Evolutionary conservation across 2,888 invertebrate species (phyloP).

Genomic region (Drosophila buzzatii): DNA sequence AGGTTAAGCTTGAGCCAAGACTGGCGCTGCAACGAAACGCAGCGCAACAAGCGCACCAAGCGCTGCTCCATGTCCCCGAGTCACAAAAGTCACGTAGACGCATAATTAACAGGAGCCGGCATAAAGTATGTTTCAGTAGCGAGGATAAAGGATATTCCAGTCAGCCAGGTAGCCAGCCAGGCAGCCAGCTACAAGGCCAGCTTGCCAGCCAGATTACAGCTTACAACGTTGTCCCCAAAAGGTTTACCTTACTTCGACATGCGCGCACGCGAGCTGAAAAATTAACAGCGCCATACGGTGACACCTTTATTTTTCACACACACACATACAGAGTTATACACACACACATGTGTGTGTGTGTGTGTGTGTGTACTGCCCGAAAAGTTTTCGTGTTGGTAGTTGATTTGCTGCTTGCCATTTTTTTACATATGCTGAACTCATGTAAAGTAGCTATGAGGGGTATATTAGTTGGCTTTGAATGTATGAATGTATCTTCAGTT

Average conservation of each 20-base stretch:
- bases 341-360: background rate
- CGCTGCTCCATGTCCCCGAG: conserved; percentile 3
- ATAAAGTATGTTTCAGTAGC: conserved; percentile 12
- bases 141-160: conserved; percentile 11
- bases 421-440: background rate
- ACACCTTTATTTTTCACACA: conserved; percentile 59
- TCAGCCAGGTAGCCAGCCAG: background rate
- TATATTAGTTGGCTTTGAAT: background rate
- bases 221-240: background rate
- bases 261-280: conserved; percentile 37
- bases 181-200: background rate
- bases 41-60: conserved; percentile 47
- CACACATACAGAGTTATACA: background rate
- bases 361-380: conserved; percentile 26
- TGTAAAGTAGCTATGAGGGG: background rate
- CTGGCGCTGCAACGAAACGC: conserved; percentile 46
- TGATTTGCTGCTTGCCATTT: conserved; percentile 70
- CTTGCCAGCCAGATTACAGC: conserved; percentile 16
- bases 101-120: conserved; percentile 68
- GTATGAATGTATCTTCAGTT: background rate
- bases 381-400: conserved; percentile 53
- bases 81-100: conserved; percentile 59
- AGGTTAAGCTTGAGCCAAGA: conserved; percentile 29
- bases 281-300: conserved; percentile 68
- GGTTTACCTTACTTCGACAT: conserved; percentile 5